Evolutionary conservation across 2,113 vertebrate genomes (phyloP).

Genomic region (Xiphophorus couchianus): DNA sequence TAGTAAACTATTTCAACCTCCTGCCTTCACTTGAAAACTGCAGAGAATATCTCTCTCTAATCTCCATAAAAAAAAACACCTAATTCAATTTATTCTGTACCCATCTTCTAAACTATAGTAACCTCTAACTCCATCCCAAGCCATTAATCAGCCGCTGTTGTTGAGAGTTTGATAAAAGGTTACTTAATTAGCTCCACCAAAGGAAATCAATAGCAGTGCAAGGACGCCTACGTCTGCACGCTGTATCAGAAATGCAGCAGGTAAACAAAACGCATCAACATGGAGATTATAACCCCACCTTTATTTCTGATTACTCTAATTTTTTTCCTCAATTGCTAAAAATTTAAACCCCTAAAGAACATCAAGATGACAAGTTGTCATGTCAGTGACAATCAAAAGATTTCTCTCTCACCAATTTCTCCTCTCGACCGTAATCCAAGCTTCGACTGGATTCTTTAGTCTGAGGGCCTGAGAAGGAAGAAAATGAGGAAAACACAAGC

Average conservation of each 20-base stretch:
- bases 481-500: neutral
- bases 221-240: conserved; percentile 44
- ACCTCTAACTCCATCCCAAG: conserved; percentile 35
- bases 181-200: conserved; percentile 74
- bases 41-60: conserved; percentile 24
- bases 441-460: conserved; percentile 94
- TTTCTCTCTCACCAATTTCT: conserved; percentile 89
- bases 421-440: conserved; percentile 91
- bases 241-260: conserved; percentile 40
- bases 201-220: conserved; percentile 74
- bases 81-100: conserved; percentile 30
- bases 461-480: conserved; percentile 74
- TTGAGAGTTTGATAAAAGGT: conserved; percentile 75
- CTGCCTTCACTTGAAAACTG: conserved; percentile 20
- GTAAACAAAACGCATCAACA: conserved; percentile 18
- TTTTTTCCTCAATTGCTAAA: conserved; percentile 10
- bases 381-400: conserved; percentile 39
- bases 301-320: conserved; percentile 13
- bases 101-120: conserved; percentile 25
- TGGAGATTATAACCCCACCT: conserved; percentile 5
- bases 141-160: conserved; percentile 69
- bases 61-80: conserved; percentile 16
- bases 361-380: conserved; percentile 37
- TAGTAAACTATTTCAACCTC: conserved; percentile 27
- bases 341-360: conserved; percentile 15